Percentiles rank a stretch among this genome's conserved stretches.
phyloP scores from a whole-genome alignment of 2,797 vertebrate genomes.

The Linurgus olivaceus region DNA sequence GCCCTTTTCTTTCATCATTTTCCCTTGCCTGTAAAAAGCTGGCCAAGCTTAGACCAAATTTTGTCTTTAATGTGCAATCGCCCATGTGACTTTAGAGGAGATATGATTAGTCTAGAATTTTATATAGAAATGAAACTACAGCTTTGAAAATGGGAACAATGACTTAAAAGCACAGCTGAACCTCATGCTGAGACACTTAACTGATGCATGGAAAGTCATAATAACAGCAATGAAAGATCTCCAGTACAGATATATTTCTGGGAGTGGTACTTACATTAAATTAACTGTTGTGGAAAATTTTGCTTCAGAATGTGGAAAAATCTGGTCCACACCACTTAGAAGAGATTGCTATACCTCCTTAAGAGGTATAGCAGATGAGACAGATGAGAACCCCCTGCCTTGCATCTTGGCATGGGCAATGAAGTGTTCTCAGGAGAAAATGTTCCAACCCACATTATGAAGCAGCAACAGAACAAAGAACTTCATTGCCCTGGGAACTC shows the following conservation, averaged over 20 bases:
- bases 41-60: not conserved
- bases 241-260: not conserved
- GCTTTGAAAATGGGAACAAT: conserved; percentile 27
- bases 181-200: not conserved
- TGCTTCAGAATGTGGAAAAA: not conserved
- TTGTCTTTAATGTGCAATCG: not conserved
- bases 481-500: not conserved
- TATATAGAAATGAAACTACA: not conserved
- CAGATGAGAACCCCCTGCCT: not conserved
- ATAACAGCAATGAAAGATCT: not conserved
- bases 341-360: not conserved
- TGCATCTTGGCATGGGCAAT: not conserved
- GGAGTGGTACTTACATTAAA: not conserved
- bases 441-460: not conserved
- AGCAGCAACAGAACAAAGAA: not conserved
- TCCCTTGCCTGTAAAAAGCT: not conserved
- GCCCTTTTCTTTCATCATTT: not conserved
- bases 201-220: not conserved
- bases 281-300: not conserved
- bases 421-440: not conserved
- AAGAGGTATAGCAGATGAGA: not conserved
- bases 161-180: conserved; percentile 2
- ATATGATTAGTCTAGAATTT: not conserved
- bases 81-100: not conserved
- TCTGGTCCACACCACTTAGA: not conserved